Base-by-base conservation (phyloP, 2,888 invertebrate species). In the Sinelater perroti region DNA sequence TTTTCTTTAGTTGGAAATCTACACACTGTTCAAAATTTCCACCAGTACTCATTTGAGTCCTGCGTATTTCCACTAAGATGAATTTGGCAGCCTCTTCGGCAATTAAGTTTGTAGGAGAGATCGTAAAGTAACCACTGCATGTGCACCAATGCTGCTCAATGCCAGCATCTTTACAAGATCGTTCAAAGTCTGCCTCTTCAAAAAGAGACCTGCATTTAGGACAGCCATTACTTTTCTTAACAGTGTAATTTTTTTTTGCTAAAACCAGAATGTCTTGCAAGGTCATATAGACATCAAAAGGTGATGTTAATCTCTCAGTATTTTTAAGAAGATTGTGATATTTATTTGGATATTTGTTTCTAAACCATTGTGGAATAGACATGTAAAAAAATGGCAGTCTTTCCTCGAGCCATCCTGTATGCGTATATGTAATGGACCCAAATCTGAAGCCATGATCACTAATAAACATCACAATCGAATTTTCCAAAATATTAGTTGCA, bases 361-460 rank as follows among this genome's bases (percentile, higher is more conserved):
- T 82, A 61, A 90, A 85, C 78, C 82, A 82, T n/a, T 79, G 74
- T 0, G 93, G 92, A 20, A 88, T 54, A 79, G 85, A 87, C 14
- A 91, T 78, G 66, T 87, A 89, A 44, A 91, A 79, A 67, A 87
- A 86, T 0, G 93, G 93, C 66, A 92, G 71, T 10, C 91, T 83
- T 67, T 92, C 91, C 71, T 93, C 93, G 67, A 90, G 85, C 81
- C 89, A 92, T 0, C 92, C 90, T 36, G 88, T 83, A 61, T 86
- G 79, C 1, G 87, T 85, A 61, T 83, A 79, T 1, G 91, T 82
- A 31, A 87, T 82, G n/a, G 83, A 81, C 0, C 93, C 92, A 73
- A 87, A 91, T 5, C 92, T 82, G 70, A 91, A 82, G 0, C 93
- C 93, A 70, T 92, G 91, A 71, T 92, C 91, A 70, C 91, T 91